Evolutionary conservation across 2,888 invertebrate genomes (phyloP).

Genomic region (Lordiphosa fenestrarum): DNA sequence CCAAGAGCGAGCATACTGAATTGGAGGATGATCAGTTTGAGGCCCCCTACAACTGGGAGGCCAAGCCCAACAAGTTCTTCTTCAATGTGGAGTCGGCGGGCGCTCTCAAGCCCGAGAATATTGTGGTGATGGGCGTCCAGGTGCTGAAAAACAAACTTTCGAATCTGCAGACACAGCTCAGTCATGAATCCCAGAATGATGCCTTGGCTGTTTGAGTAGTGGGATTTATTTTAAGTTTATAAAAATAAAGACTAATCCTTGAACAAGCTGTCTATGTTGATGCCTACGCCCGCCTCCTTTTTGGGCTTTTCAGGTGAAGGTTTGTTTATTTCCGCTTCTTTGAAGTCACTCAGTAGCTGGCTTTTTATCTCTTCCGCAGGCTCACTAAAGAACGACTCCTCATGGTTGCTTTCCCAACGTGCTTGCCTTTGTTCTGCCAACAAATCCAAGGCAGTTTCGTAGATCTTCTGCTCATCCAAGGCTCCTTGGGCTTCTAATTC

Average conservation of each 20-base stretch:
- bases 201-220: slow-evolving; percentile 83
- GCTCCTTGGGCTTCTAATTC: slow-evolving; percentile 82
- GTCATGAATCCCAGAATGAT: slow-evolving; percentile 92
- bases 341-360: slow-evolving; percentile 53
- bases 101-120: slow-evolving; percentile 96
- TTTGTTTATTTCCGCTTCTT: slow-evolving; percentile 27
- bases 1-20: slow-evolving; percentile 98
- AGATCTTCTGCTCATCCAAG: slow-evolving; percentile 82
- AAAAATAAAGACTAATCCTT: slow-evolving; percentile 49
- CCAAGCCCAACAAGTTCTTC: slow-evolving; percentile 98
- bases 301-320: slow-evolving; percentile 29
- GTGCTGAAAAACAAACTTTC: slow-evolving; percentile 96
- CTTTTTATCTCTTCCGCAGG: slow-evolving; percentile 20
- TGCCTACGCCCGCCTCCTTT: slow-evolving; percentile 43
- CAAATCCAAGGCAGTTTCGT: slow-evolving; percentile 81
- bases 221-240: slow-evolving; percentile 45
- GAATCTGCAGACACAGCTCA: slow-evolving; percentile 95
- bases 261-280: slow-evolving; percentile 65
- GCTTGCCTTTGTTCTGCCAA: slow-evolving; percentile 73
- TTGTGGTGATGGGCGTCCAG: slow-evolving; percentile 96
- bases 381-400: slow-evolving; percentile 20
- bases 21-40: slow-evolving; percentile 95
- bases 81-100: slow-evolving; percentile 98
- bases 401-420: slow-evolving; percentile 24
- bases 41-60: slow-evolving; percentile 95